Evolutionary conservation across 2,113 vertebrate genomes (phyloP).

Genomic region (Caretta caretta): DNA sequence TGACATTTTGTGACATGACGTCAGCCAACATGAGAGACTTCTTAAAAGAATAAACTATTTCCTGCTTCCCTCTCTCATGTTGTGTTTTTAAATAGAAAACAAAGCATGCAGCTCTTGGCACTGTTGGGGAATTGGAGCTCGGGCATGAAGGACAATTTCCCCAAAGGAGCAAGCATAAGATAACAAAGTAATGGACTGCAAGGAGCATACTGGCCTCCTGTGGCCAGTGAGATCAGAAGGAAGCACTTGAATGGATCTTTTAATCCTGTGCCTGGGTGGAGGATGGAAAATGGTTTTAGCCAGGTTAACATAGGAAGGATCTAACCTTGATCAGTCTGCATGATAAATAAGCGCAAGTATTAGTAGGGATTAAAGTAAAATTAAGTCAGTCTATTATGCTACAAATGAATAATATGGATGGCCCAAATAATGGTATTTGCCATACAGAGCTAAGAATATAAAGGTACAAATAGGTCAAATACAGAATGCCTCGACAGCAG

Average conservation of each 20-base stretch:
- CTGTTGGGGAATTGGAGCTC: conserved; percentile 41
- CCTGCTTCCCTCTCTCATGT: neutral
- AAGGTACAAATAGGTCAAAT: neutral
- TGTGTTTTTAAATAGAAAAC: conserved; percentile 54
- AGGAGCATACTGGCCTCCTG: conserved; percentile 24
- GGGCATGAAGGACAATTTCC: conserved; percentile 54
- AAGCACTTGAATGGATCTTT: neutral
- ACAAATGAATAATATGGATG: neutral
- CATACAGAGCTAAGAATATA: neutral
- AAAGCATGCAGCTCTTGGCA: conserved; percentile 2
- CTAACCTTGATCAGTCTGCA: neutral
- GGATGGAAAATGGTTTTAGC: neutral
- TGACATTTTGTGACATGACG: conserved; percentile 35
- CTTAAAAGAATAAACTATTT: conserved; percentile 51
- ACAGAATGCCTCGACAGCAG: neutral
- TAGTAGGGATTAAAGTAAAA: neutral
- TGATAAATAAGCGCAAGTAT: conserved; percentile 29
- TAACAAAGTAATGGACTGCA: conserved; percentile 47
- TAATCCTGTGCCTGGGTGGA: neutral
- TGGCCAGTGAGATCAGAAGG: conserved; percentile 28
- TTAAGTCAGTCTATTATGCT: neutral
- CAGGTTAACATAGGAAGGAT: neutral
- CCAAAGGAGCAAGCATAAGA: conserved; percentile 7
- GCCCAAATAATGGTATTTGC: neutral
- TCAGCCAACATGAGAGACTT: conserved; percentile 17